Base-by-base conservation (phyloP, 2,797 vertebrate genomes). In the Rachycentron canadum region DNA sequence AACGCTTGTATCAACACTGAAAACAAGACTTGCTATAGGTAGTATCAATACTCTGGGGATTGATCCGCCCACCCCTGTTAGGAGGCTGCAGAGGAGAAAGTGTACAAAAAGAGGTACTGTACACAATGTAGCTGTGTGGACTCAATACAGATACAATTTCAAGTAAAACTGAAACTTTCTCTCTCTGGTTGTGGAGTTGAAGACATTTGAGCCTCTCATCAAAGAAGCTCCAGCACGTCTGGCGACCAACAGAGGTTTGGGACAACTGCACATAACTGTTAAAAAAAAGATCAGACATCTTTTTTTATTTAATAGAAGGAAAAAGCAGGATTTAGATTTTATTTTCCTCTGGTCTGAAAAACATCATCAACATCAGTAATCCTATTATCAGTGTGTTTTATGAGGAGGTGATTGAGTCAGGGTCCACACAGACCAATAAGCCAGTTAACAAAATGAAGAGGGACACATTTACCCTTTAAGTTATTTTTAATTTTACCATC, bases 401-500 rank as follows among this genome's bases (percentile, higher is more conserved):
- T n/a, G 21, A 11, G 45, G 21, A 47, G 23, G 10, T 25, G 47
- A 25, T 49, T n/a, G 7, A 8, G 7, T 21, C 45, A 21, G 45
- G 21, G 9, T 23, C 21, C 2, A 8, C 45, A 23, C 21, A 50
- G n/a, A 25, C 13, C 12, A 52, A 14, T 16, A 5, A 26, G 23
- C 23, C 12, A 25, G 25, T 26, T 25, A 52, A 1, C 25, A 25
- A 14, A 47, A 47, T 47, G 3, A 47, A 21, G 17, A 59, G 25
- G 2, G 68, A 82, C 53, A 79, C 52, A 12, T 2, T 16, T 60
- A 69, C 28, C 47, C 55, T 64, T 82, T 61, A 34, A 49, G 32
- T 45, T 50, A 17, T 57, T 77, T 89, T 91, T 88, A 79, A 70
- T 88, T 85, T 79, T 36, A 87, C 30, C 80, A 89, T 84, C 67